phyloP scores from a whole-genome alignment of 2,113 vertebrate species.

The Scophthalmus maximus region DNA sequence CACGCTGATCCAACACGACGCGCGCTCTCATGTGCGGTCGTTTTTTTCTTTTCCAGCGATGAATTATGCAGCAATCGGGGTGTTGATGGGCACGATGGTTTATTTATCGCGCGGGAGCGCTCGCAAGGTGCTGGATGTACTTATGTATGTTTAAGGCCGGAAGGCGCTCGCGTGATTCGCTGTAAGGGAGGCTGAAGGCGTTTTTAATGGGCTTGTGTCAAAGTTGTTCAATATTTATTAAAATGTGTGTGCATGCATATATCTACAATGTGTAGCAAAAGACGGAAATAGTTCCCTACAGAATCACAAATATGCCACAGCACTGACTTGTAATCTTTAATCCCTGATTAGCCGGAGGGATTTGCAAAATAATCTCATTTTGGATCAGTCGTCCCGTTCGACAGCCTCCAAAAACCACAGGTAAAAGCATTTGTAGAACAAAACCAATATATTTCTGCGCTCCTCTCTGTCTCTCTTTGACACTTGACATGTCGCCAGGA shows the following conservation, averaged over 20 bases:
- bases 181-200: background rate
- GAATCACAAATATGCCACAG: background rate
- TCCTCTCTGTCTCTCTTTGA: background rate
- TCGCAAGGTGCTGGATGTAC: background rate
- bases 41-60: slow-evolving; percentile 37
- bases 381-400: background rate
- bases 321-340: background rate
- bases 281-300: background rate
- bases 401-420: background rate
- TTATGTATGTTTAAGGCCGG: background rate
- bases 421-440: background rate
- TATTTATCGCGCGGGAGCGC: slow-evolving; percentile 56
- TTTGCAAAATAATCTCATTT: slow-evolving; percentile 32
- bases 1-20: slow-evolving; percentile 50
- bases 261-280: slow-evolving; percentile 29
- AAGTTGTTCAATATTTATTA: background rate
- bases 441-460: background rate
- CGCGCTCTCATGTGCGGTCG: slow-evolving; percentile 12
- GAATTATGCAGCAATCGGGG: slow-evolving; percentile 58
- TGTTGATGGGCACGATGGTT: slow-evolving; percentile 51
- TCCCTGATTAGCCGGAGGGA: slow-evolving; percentile 18
- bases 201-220: background rate
- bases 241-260: background rate
- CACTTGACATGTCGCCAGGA: background rate
- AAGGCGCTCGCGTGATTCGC: slow-evolving; percentile 4